Evolutionary conservation across 2,888 invertebrate genomes (phyloP), one percentile per base, ranked within the genome.

Genomic region (Ectemnius lituratus): DNA sequence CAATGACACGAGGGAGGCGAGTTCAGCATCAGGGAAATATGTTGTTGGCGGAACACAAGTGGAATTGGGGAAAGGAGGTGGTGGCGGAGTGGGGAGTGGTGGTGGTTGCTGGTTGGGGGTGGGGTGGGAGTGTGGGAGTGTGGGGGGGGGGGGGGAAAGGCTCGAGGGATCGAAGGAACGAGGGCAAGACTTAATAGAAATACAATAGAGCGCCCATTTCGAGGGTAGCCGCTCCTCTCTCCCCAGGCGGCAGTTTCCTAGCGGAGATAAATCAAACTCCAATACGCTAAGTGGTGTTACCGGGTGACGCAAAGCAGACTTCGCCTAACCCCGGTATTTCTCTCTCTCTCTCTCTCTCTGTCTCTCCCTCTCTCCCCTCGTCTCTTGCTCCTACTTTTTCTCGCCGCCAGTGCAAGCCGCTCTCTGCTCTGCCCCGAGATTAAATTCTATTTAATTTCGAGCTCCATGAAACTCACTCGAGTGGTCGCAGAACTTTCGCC

Each of bases 281-380:
- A 91, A 91, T 91, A 91, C 89, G 90, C 88, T 90, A 91, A 91
- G 91, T 90, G 90, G 90, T 37, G 37, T 91, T 87, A 88, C 83
- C 8, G 87, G 84, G 83, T 88, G 90, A 90, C 89, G 85, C 86
- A 90, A 89, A 90, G 87, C 90, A 90, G 90, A 90, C 86, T 85
- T 81, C 62, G 68, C 52, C 37, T 37, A 37, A 8, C 28, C 28
- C 28, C 0, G 28, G 8, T 3, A 8, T 37, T 3, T 37, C 3
- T 3, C 37, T 11, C 37, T 8, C 11, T 6, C 37, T 37, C 37
- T 37, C n/a, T 37, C 3, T 3, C 37, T 11, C 37, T 8, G 1
- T 6, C 37, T 37, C 37, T 37, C 3, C 28, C 37, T 11, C 37
- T 8, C 11, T 6, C 37, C n/a, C n/a, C n/a, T n/a, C n/a, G n/a